Evolutionary conservation across 1,140 invertebrate species (phyloP).

Genomic region (Drosophila azteca): DNA sequence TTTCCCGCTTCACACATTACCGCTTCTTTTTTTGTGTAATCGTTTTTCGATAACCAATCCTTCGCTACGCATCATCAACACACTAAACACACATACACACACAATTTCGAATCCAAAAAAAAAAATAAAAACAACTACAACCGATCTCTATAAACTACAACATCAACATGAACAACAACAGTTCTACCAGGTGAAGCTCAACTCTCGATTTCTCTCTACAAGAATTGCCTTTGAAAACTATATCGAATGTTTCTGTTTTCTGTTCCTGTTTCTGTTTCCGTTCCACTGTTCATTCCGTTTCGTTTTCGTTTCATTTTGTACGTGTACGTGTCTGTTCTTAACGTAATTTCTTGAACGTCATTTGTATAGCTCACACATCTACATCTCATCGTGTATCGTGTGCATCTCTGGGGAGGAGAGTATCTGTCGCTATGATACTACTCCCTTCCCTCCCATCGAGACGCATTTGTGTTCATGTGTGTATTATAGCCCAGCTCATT

Average conservation of each 20-base stretch:
- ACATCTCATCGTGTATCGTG: not conserved
- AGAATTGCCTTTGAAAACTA: constrained; percentile 25
- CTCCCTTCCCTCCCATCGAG: not conserved
- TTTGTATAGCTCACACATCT: constrained; percentile 18
- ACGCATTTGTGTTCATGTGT: constrained; percentile 21
- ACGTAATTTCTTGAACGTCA: constrained; percentile 30
- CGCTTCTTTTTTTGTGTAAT: constrained; percentile 34
- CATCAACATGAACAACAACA: constrained; percentile 66
- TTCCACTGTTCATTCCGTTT: constrained; percentile 47
- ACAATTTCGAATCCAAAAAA: constrained; percentile 28
- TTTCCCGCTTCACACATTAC: constrained; percentile 30
- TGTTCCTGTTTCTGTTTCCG: constrained; percentile 25
- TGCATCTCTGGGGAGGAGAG: too few species aligned
- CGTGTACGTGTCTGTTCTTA: constrained; percentile 31
- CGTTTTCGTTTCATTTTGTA: constrained; percentile 35
- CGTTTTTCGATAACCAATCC: constrained; percentile 34
- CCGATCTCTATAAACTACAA: constrained; percentile 36
- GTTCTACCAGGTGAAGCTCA: constrained; percentile 82
- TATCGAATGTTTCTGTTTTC: constrained; percentile 34
- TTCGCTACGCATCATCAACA: constrained; percentile 31
- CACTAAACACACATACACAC: constrained; percentile 12
- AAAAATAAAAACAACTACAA: constrained; percentile 37
- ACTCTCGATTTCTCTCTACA: constrained; percentile 64
- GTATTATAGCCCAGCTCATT: constrained; percentile 5
- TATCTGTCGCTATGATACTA: too few species aligned